Evolutionary conservation across 2,888 invertebrate species (phyloP), one percentile per base, ranked within the genome.

Genomic region (Agrochola lychnidis): DNA sequence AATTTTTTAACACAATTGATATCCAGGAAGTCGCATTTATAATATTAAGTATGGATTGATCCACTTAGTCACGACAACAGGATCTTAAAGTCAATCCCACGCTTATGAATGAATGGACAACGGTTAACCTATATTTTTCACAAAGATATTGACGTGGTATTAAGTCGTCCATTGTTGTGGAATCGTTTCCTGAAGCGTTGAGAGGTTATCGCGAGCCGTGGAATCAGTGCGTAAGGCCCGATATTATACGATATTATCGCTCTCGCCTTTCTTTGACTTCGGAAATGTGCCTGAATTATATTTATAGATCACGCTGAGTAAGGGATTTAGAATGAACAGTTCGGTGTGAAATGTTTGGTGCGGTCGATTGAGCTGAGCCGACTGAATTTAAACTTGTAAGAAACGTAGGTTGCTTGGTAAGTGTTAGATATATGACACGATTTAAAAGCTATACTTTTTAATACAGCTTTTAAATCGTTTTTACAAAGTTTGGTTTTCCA

Each of bases 271-370:
- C 66, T 70, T 67, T 64, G 57, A 66, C 62, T 69, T 51, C 59
- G 70, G 61, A 66, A 72, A 74, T 70, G 74, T 62, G 30, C 53
- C n/a, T 19, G 62, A 83, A 75, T 73, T 42, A 63, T 79, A 83
- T 79, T 69, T 71, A 74, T 56, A 45, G 40, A 78, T 19, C 45
- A 25, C 67, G 73, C 75, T 73, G 83, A 83, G 42, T 48, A 25
- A 63, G 83, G 79, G 75, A 70, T 75, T 48, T 19, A 48, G 2
- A 16, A 45, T 42, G 45, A 56, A 67, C 56, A 16, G 45, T n/a
- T 48, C 7, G 30, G 14, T 42, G 30, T 30, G 57, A 69, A 64
- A n/a, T 40, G 59, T 67, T 30, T 7, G 59, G 19, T 30, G 12
- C 19, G 64, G 4, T 19, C 30, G 48, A 51, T 45, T 25, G 78